Conservation (phyloP, 1,140 invertebrate species). For the Drosophila mauritiana region DNA sequence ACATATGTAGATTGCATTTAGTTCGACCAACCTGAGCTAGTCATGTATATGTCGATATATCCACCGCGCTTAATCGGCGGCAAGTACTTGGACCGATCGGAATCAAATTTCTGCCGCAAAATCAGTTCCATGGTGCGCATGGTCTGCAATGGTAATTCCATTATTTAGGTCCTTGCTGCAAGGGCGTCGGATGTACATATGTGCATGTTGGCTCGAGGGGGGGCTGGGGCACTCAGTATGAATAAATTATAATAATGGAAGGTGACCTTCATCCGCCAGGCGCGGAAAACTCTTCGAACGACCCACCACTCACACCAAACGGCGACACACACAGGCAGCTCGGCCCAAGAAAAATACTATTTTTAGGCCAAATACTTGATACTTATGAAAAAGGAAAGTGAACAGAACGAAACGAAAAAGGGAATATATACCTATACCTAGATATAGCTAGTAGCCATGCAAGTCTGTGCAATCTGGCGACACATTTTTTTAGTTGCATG, state of each 20-base stretch:
- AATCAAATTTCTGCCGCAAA: constrained; percentile 89
- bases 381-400: constrained; percentile 77
- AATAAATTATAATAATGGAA: constrained; percentile 27
- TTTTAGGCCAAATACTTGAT: constrained; percentile 68
- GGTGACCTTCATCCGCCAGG: constrained; percentile 16
- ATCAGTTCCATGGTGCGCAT: constrained; percentile 90
- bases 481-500: too few species aligned
- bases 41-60: constrained; percentile 93
- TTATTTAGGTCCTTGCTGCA: constrained; percentile 34
- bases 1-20: constrained; percentile 9
- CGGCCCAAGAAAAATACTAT: constrained; percentile 53
- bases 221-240: constrained; percentile 6
- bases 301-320: constrained; percentile 22
- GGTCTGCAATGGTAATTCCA: constrained; percentile 85
- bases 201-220: not conserved
- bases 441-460: constrained; percentile 1
- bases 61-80: constrained; percentile 93
- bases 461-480: constrained; percentile 8
- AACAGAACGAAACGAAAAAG: constrained; percentile 37
- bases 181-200: not conserved
- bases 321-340: constrained; percentile 29
- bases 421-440: constrained; percentile 23
- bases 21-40: constrained; percentile 90
- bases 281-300: constrained; percentile 46
- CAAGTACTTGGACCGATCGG: constrained; percentile 91